Conservation (phyloP, 2,113 vertebrate genomes). For the Panurus biarmicus region DNA sequence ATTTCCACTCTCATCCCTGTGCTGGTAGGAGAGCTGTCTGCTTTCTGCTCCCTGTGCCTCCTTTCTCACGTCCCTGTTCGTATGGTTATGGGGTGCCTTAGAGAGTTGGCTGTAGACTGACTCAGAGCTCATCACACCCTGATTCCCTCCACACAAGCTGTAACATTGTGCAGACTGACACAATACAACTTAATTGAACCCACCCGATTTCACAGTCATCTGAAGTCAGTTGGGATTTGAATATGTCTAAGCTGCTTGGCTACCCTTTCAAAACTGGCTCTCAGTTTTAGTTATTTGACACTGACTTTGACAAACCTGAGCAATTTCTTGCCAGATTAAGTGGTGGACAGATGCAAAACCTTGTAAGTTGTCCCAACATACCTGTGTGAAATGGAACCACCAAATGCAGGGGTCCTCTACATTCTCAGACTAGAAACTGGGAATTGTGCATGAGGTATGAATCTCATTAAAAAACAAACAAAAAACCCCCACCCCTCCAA, state of each 20-base stretch:
- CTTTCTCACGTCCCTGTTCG: rapidly evolving
- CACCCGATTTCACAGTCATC: neutral
- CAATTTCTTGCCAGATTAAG: neutral
- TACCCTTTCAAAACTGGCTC: neutral
- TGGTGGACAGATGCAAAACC: neutral
- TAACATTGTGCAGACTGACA: neutral
- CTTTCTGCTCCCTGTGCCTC: neutral
- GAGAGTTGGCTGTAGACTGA: slow-evolving; percentile 45
- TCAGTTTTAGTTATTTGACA: neutral
- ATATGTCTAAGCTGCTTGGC: neutral
- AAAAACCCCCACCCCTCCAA: too few relatives aligned
- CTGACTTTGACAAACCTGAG: neutral
- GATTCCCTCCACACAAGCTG: slow-evolving; percentile 25
- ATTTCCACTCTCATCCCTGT: slow-evolving; percentile 2
- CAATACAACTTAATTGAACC: slow-evolving; percentile 10
- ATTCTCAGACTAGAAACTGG: neutral
- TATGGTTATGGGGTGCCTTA: neutral
- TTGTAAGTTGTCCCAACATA: neutral
- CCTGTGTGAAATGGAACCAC: neutral
- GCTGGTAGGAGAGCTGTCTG: neutral
- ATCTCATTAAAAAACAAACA: neutral
- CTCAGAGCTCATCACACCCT: slow-evolving; percentile 30
- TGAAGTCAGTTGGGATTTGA: neutral
- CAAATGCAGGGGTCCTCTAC: neutral
- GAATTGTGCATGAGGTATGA: neutral